These are phyloP conservation scores for Sphenodon punctatus DNA, from an alignment of 2,797 vertebrate genomes.

Conservation along the genomic window DNA sequence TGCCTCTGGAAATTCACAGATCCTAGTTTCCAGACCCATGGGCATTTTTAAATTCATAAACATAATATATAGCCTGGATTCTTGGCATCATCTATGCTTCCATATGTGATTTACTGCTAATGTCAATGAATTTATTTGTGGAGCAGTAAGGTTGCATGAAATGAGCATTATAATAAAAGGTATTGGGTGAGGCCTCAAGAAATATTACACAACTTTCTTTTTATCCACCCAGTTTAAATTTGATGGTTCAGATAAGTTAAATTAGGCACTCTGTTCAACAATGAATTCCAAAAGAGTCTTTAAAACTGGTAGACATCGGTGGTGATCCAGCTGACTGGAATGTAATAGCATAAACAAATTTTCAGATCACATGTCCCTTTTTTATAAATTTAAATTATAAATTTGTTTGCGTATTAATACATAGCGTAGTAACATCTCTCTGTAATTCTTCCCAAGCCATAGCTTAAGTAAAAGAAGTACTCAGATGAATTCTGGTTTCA, in stretches of 20 bases:
- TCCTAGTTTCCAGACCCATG: too few species aligned
- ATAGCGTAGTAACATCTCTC: not conserved
- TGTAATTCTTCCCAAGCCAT: not conserved
- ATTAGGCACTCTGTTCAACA: not conserved
- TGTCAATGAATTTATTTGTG: not conserved
- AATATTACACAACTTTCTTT: too few species aligned
- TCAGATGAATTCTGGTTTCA: not conserved
- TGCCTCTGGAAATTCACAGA: too few species aligned
- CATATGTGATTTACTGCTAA: not conserved
- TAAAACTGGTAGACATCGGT: not conserved
- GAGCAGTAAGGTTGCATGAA: too few species aligned
- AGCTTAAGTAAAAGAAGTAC: not conserved
- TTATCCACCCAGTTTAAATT: not conserved
- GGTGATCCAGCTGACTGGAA: not conserved
- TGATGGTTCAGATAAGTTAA: not conserved
- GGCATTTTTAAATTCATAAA: too few species aligned
- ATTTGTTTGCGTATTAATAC: not conserved
- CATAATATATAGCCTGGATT: not conserved
- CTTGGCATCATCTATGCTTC: not conserved
- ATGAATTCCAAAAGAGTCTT: not conserved
- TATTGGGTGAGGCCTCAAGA: not conserved
- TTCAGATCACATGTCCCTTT: not conserved
- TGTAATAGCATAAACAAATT: not conserved
- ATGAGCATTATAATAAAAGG: fast-evolving
- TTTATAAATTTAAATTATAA: not conserved